These are phyloP conservation scores for Scylla paramamosain DNA, from an alignment of 1,140 invertebrate genomes.

Conservation along the genomic window DNA sequence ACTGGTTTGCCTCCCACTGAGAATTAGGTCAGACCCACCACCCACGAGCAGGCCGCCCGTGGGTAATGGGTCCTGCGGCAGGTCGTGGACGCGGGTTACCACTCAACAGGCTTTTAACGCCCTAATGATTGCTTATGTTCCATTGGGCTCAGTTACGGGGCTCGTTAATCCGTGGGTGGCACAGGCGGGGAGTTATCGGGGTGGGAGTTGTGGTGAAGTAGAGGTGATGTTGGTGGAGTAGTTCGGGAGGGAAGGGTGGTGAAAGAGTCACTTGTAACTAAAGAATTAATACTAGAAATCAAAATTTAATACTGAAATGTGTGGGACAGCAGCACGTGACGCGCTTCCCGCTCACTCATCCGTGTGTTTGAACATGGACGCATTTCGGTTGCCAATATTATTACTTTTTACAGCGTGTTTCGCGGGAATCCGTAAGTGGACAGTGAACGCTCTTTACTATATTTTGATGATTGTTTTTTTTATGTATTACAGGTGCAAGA, in stretches of 20 bases:
- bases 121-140: constrained; percentile 46
- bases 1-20: not conserved
- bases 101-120: not conserved
- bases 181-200: not conserved
- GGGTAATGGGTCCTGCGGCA: constrained; percentile 23
- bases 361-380: not conserved
- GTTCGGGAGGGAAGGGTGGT: not conserved
- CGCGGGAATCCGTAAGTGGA: not conserved
- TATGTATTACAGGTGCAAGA: constrained; percentile 86
- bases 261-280: not conserved
- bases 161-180: not conserved
- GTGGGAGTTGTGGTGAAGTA: not conserved
- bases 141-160: not conserved
- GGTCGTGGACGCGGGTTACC: constrained; percentile 1
- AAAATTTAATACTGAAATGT: constrained; percentile 13
- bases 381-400: not conserved
- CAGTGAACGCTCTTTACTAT: not conserved
- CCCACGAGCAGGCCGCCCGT: constrained; percentile 37
- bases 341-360: not conserved
- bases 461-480: not conserved
- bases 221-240: not conserved
- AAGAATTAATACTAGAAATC: not conserved
- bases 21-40: constrained; percentile 30
- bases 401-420: not conserved
- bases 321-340: not conserved